Conservation (phyloP, 2,797 vertebrate genomes). For the Sandelia bainsii region DNA sequence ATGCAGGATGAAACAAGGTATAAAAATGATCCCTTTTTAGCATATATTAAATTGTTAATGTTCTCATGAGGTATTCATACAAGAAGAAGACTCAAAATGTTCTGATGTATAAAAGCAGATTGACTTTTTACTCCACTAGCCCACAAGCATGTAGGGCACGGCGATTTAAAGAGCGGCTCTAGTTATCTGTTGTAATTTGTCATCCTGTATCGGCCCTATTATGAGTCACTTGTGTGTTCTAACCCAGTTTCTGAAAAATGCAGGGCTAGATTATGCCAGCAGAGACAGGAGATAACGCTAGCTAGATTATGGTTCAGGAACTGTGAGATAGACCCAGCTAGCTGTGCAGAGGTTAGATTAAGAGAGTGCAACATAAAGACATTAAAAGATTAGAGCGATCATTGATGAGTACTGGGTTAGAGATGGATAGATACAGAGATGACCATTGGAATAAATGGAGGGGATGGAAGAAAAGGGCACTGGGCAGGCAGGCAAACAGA, state of each 20-base stretch:
- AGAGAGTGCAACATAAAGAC: conserved; percentile 36
- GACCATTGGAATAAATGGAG: background rate
- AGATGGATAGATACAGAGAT: conserved; percentile 16
- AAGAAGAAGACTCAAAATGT: background rate
- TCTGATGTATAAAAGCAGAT: background rate
- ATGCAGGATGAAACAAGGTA: background rate
- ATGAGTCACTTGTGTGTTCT: conserved; percentile 40
- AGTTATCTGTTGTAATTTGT: conserved; percentile 38
- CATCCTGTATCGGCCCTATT: conserved; percentile 20
- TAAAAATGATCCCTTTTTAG: background rate
- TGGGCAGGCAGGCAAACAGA: background rate
- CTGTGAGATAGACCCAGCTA: conserved; percentile 13
- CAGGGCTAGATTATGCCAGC: conserved; percentile 30
- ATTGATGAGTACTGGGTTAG: conserved; percentile 20
- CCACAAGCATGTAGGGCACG: conserved; percentile 19
- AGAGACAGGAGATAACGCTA: conserved; percentile 39
- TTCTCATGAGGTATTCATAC: background rate
- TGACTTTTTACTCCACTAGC: conserved; percentile 25
- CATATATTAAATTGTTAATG: background rate
- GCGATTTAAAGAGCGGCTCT: conserved; percentile 24
- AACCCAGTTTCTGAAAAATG: conserved; percentile 54
- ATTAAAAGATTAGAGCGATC: conserved; percentile 53
- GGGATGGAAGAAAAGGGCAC: background rate
- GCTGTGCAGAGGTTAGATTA: conserved; percentile 43
- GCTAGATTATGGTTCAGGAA: conserved; percentile 40